Percentiles rank a stretch among this genome's conserved stretches.
Conservation (phyloP, 2,113 vertebrate genomes). For the Peucedramus taeniatus region DNA sequence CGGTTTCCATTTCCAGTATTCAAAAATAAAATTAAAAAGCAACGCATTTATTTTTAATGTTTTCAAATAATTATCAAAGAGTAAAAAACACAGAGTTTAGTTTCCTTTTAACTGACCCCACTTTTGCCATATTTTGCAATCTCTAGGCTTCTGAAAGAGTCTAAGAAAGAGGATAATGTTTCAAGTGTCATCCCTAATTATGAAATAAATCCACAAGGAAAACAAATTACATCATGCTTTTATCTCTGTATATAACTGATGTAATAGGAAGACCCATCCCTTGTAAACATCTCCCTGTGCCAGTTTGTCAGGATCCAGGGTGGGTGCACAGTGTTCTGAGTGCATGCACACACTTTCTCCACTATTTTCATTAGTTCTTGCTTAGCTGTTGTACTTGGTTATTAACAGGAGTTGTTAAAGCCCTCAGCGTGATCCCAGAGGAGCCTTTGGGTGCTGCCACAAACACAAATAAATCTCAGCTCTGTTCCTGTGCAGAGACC, state of each 20-base stretch:
- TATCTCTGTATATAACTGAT: background rate
- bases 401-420: background rate
- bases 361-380: background rate
- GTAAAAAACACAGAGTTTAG: background rate
- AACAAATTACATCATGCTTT: conserved; percentile 24
- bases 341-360: background rate
- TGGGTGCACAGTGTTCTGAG: background rate
- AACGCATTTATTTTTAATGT: background rate
- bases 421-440: background rate
- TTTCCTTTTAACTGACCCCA: background rate
- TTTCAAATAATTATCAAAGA: background rate
- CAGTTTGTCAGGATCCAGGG: background rate
- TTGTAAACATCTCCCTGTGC: background rate
- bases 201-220: conserved; percentile 20
- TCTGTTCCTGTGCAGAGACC: background rate
- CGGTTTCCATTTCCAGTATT: background rate
- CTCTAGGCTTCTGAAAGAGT: background rate
- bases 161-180: background rate
- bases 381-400: background rate
- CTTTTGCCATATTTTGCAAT: background rate
- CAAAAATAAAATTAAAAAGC: background rate
- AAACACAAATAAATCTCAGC: background rate
- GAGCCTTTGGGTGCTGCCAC: background rate
- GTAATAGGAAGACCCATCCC: background rate
- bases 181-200: background rate